These are phyloP conservation scores for Pachycephus smyrnensis DNA, from an alignment of 2,888 invertebrate genomes.

Conservation along the genomic window DNA sequence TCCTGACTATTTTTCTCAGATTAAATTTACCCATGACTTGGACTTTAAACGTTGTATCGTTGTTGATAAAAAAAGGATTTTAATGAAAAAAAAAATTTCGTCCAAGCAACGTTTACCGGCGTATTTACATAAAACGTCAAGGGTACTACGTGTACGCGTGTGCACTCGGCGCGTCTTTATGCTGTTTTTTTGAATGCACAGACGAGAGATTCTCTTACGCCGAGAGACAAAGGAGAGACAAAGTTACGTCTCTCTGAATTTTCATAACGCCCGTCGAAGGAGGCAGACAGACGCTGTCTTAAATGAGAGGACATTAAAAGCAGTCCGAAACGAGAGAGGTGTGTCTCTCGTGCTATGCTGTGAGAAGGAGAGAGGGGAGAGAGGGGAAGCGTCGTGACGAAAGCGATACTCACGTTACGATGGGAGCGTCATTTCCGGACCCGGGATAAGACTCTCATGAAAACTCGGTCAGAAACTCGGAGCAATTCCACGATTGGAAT, in stretches of 20 bases:
- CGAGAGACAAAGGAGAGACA: background rate
- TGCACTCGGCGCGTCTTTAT: background rate
- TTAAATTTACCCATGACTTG: too few species aligned
- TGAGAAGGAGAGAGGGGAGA: background rate
- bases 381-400: background rate
- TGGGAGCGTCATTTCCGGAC: slow-evolving; percentile 23
- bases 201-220: background rate
- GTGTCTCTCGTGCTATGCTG: background rate
- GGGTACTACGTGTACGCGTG: background rate
- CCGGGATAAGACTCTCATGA: background rate
- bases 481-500: too few species aligned
- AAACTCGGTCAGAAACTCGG: too few species aligned
- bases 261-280: background rate
- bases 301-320: slow-evolving; percentile 14
- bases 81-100: too few species aligned
- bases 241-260: background rate
- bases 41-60: too few species aligned
- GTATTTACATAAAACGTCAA: background rate
- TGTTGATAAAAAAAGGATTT: too few species aligned
- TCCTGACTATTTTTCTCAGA: too few species aligned
- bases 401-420: too few species aligned
- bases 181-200: background rate
- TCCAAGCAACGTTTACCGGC: too few species aligned
- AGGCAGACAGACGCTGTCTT: too few species aligned
- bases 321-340: slow-evolving; percentile 19